phyloP scores from a whole-genome alignment of 1,140 invertebrate species.

The Camponotus floridanus region DNA sequence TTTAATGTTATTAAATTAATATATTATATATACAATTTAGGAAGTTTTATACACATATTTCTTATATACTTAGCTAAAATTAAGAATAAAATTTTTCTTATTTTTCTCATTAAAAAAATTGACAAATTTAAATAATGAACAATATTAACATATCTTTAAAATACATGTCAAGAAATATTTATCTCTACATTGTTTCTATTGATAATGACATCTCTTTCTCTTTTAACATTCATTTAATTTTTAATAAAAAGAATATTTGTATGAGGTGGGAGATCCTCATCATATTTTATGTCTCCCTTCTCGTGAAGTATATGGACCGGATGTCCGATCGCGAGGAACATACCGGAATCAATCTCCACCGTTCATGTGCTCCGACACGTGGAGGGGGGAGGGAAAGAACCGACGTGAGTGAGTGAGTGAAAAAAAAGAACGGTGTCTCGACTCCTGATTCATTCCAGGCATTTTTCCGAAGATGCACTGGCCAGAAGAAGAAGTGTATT shows the following conservation, averaged over 20 bases:
- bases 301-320: neutral
- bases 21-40: too few relatives aligned
- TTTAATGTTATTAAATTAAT: too few relatives aligned
- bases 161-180: too few relatives aligned
- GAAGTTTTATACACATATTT: neutral
- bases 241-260: neutral
- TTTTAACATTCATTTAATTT: neutral
- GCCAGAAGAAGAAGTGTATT: conserved; percentile 84
- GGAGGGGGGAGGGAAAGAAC: conserved; percentile 9
- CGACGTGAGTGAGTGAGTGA: neutral
- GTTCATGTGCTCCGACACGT: conserved; percentile 5
- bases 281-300: neutral
- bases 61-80: neutral
- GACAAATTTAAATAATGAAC: neutral
- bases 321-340: conserved; percentile 27
- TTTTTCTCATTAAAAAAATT: neutral
- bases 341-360: conserved; percentile 34
- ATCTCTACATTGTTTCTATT: neutral
- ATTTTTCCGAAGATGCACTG: conserved; percentile 83
- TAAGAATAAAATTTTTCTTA: neutral
- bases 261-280: neutral
- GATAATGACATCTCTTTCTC: conserved; percentile 1
- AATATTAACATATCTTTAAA: neutral
- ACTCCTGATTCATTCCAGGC: conserved; percentile 69
- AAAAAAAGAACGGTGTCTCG: conserved; percentile 25